Base-by-base conservation (phyloP, 2,797 vertebrate genomes). In the Sebastes steindachneri region DNA sequence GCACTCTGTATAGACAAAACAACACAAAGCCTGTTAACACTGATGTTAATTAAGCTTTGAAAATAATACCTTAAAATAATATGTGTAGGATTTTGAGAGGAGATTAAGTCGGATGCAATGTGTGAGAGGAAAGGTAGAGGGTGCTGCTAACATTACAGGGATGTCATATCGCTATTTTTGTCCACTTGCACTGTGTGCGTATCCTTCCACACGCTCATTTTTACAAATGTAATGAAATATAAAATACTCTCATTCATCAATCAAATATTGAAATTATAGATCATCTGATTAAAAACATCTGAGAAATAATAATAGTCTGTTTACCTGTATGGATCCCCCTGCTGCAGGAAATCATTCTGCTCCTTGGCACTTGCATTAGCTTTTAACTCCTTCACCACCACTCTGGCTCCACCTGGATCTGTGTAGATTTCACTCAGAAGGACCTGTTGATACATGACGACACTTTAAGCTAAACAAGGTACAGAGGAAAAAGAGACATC, bases 391-490 rank as follows among this genome's bases (percentile, higher is more conserved):
- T 99, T 98, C 84, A 99, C 97, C 68, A 99, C 95, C 0, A 98
- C 97, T 90, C 97, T 95, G 64, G 97, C 87, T 37, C 97, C 96
- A 10, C 97, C 97, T 3, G 95, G 95, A 79, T 99, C 98, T 0
- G 97, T 96, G 90, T 97, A 99, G 91, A 98, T 96, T 93, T 99
- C 98, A 86, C 98, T 99, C 28, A 99, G 96, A 15, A 99, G 96
- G 70, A 99, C 98, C 98, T 99, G 89, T 62, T 3, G 29, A 77
- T 0, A 82, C 15, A 90, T 1, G 14, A 31, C 0, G n/a, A 75
- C n/a, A 75, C 3, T 15, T 65, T 9, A 67, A 3, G 19, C 19
- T 48, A n/a, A 58, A 69, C 6, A 35, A 63, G 9, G 70, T 7
- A 31, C 9, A 59, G 2, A 33, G 7, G n/a, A 33, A 37, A 35